These are phyloP conservation scores for Trilocha varians DNA, from an alignment of 2,888 invertebrate genomes.

Conservation along the genomic window DNA sequence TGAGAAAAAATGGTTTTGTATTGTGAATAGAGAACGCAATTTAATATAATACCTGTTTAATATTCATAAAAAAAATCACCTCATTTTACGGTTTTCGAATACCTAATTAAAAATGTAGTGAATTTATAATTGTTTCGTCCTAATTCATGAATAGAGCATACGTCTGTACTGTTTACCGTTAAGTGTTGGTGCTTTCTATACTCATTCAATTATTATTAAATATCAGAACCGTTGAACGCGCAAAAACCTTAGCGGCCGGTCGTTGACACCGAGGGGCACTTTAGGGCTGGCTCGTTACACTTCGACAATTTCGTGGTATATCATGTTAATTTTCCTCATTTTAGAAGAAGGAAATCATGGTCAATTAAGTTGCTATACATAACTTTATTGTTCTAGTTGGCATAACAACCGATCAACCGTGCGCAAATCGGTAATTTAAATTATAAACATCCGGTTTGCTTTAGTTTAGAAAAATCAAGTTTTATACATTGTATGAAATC, in stretches of 20 bases:
- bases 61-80: background rate
- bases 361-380: constrained; percentile 3
- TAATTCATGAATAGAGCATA: constrained; percentile 19
- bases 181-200: constrained; percentile 51
- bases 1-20: constrained; percentile 1
- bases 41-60: no score
- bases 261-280: constrained; percentile 66
- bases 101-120: background rate
- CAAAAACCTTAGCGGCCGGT: constrained; percentile 65
- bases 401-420: background rate
- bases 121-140: constrained; percentile 8
- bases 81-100: background rate
- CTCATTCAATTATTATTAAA: constrained; percentile 64
- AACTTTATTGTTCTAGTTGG: background rate
- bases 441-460: no score
- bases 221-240: constrained; percentile 61
- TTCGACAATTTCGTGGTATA: constrained; percentile 39
- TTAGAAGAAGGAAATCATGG: background rate
- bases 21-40: background rate
- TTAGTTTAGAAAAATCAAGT: no score
- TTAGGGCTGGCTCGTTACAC: constrained; percentile 64
- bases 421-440: background rate
- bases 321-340: constrained; percentile 18
- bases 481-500: no score
- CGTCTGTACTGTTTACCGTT: constrained; percentile 37